phyloP scores from a whole-genome alignment of 2,888 invertebrate species.

The Nematopogon swammerdamellus region DNA sequence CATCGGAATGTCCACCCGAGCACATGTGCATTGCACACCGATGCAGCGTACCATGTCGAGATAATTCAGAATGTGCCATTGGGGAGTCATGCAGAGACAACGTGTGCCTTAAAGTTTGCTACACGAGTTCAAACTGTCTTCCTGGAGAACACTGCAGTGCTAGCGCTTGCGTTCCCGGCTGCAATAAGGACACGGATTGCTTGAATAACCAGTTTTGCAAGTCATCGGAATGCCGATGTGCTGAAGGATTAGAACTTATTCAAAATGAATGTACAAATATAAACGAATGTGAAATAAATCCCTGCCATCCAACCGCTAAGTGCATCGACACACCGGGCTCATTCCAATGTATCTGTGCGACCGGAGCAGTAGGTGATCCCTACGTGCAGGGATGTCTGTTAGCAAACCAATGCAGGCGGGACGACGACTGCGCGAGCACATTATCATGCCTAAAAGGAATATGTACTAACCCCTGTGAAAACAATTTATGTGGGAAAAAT shows the following conservation, averaged over 20 bases:
- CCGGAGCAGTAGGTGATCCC: constrained; percentile 75
- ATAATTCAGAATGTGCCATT: constrained; percentile 71
- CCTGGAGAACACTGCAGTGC: constrained; percentile 85
- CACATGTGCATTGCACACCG: constrained; percentile 75
- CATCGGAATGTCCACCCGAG: constrained; percentile 70
- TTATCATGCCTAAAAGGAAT: constrained; percentile 72
- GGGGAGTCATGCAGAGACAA: constrained; percentile 81
- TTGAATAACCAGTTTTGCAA: constrained; percentile 74
- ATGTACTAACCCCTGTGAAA: constrained; percentile 79
- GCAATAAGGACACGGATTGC: constrained; percentile 78
- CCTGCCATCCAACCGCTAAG: constrained; percentile 76
- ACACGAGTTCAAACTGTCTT: constrained; percentile 85
- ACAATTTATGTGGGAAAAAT: constrained; percentile 69
- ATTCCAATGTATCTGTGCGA: constrained; percentile 75
- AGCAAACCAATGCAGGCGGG: constrained; percentile 72
- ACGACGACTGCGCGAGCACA: constrained; percentile 72
- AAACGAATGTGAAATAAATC: constrained; percentile 74
- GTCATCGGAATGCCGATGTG: constrained; percentile 72
- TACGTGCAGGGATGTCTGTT: constrained; percentile 64
- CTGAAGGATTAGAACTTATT: constrained; percentile 69
- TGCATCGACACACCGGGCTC: constrained; percentile 81
- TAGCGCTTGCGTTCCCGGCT: constrained; percentile 80
- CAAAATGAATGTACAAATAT: constrained; percentile 77
- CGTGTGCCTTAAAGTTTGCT: constrained; percentile 82
- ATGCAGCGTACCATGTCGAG: constrained; percentile 76